Percentiles rank a stretch among this genome's conserved stretches.
Evolutionary conservation across 2,797 vertebrate species (phyloP).

Genomic region (Muraenolepis orangiensis): DNA sequence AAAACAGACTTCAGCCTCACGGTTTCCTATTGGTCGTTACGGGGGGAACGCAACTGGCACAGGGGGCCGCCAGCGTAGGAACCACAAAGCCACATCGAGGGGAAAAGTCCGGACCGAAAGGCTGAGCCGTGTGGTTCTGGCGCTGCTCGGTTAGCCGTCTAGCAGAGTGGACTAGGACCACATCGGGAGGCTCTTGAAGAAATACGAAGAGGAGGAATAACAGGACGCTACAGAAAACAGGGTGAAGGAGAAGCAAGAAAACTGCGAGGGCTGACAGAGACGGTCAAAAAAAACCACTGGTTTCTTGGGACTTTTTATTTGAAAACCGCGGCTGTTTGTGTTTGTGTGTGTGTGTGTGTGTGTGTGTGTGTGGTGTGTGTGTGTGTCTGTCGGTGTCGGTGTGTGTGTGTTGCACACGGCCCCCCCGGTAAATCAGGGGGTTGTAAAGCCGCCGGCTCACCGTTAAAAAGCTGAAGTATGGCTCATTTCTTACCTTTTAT

Average conservation of each 20-base stretch:
- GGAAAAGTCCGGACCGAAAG: constrained; percentile 53
- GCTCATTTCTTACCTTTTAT: background rate
- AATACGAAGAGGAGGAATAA: background rate
- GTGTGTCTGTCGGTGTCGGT: background rate
- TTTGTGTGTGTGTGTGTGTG: background rate
- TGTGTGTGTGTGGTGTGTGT: too few relatives aligned
- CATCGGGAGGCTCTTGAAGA: background rate
- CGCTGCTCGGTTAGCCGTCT: constrained; percentile 53
- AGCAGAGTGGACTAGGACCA: constrained; percentile 34
- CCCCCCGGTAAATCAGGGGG: background rate
- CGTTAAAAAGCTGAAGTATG: background rate
- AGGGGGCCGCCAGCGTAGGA: constrained; percentile 48
- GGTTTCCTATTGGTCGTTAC: background rate
- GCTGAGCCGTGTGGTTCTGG: constrained; percentile 52
- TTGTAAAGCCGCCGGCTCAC: background rate
- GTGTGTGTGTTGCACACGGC: background rate
- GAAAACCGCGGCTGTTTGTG: background rate
- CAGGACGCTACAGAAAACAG: background rate
- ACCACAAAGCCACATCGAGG: constrained; percentile 68
- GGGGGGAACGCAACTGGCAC: constrained; percentile 56
- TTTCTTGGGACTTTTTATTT: background rate
- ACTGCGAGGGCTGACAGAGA: background rate
- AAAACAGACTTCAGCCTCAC: background rate
- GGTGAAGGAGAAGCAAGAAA: background rate
- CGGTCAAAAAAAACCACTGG: background rate